Evolutionary conservation across 2,888 invertebrate species (phyloP).

Genomic region (Ophraella communa): DNA sequence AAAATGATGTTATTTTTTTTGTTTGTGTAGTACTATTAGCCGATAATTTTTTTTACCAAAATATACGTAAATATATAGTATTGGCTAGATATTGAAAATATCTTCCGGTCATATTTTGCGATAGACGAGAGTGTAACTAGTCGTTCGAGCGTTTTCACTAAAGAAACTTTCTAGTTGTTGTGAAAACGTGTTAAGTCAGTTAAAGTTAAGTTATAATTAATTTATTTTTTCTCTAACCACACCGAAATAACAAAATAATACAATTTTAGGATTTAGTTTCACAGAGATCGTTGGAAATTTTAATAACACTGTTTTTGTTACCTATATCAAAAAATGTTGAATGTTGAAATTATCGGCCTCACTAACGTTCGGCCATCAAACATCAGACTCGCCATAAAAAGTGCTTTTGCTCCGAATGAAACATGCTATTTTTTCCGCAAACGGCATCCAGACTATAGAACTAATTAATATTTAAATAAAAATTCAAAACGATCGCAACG

Average conservation of each 20-base stretch:
- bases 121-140: slow-evolving; percentile 53
- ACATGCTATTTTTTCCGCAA: too few species aligned
- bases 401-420: too few species aligned
- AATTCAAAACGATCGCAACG: too few species aligned
- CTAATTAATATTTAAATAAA: too few species aligned
- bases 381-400: too few species aligned
- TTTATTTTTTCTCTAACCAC: slow-evolving; percentile 39
- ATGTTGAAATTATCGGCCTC: too few species aligned
- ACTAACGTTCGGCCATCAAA: too few species aligned
- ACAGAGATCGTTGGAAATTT: slow-evolving; percentile 18
- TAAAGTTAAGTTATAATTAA: slow-evolving; percentile 46
- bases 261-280: slow-evolving; percentile 46
- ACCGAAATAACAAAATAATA: slow-evolving; percentile 27
- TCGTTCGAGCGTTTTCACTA: slow-evolving; percentile 33
- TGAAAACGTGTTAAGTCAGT: slow-evolving; percentile 43
- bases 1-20: background rate
- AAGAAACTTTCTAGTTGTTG: slow-evolving; percentile 7
- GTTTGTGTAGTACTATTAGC: slow-evolving; percentile 53
- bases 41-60: slow-evolving; percentile 49
- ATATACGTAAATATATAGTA: slow-evolving; percentile 14
- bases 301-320: background rate
- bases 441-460: too few species aligned
- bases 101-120: slow-evolving; percentile 28
- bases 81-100: slow-evolving; percentile 17
- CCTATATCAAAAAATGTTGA: too few species aligned